Evolutionary conservation across 2,113 vertebrate genomes (phyloP), one percentile per base, ranked within the genome.

Genomic region (Plotosus lineatus): DNA sequence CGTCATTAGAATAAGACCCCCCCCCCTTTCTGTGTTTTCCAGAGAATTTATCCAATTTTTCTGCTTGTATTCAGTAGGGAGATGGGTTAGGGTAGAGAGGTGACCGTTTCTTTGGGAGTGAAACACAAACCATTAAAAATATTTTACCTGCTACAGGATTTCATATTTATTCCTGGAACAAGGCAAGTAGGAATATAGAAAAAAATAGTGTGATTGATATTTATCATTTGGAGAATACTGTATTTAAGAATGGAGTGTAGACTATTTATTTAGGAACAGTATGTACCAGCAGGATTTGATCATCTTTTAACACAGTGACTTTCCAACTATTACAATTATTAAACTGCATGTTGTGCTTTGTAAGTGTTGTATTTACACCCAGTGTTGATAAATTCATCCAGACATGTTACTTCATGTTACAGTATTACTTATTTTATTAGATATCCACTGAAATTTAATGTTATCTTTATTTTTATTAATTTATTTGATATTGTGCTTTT

Each of bases 81-180:
- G 69, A 76, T 69, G 75, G 46, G 15, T 72, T 72, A 2, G 26
- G 69, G 12, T 58, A 23, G 40, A 14, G 51, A 42, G 44, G 17
- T 58, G 48, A 73, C 28, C 5, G 50, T 33, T 78, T 56, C 21
- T 81, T 48, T 42, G 50, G 3, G 74, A 51, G 79, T 60, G 36
- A 68, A 33, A 60, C 51, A 50, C n/a, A 72, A n/a, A n/a, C n/a
- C n/a, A n/a, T n/a, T n/a, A n/a, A n/a, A n/a, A n/a, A n/a, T n/a
- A n/a, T n/a, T n/a, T n/a, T n/a, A n/a, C n/a, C 31, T 85, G 81
- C 83, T 85, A 81, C 77, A 79, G 77, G 83, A 82, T 84, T 72
- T 63, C 38, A 48, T n/a, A n/a, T n/a, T n/a, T n/a, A n/a, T n/a
- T n/a, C n/a, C n/a, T n/a, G n/a, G n/a, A n/a, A n/a, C n/a, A n/a